Conservation (phyloP, 2,888 invertebrate genomes). For the Sminthurinus aureus region DNA sequence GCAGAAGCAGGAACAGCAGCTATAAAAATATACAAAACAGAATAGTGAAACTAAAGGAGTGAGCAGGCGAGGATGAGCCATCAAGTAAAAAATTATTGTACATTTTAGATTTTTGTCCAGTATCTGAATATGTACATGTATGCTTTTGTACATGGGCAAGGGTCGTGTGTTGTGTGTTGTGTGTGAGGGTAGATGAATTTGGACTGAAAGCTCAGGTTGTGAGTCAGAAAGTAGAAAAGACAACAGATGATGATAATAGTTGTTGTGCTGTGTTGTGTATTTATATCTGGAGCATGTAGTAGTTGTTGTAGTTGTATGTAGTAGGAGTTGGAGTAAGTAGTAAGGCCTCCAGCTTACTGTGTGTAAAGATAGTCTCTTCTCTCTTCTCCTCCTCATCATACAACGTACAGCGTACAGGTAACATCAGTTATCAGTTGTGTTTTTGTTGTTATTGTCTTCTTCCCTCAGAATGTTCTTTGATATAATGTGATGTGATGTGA, state of each 20-base stretch:
- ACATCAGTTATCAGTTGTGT: slow-evolving; percentile 21
- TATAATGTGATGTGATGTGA: neutral
- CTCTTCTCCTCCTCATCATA: neutral
- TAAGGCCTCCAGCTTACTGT: neutral
- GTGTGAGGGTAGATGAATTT: slow-evolving; percentile 15
- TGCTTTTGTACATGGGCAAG: neutral
- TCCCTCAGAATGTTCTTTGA: slow-evolving; percentile 9
- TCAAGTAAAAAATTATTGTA: neutral
- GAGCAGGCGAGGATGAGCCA: too few species aligned
- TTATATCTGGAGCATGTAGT: neutral
- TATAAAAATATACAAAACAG: neutral
- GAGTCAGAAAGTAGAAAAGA: slow-evolving; percentile 37
- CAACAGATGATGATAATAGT: slow-evolving; percentile 38
- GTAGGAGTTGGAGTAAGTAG: too few species aligned
- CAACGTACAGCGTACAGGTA: too few species aligned
- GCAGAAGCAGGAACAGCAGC: neutral
- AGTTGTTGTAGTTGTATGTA: too few species aligned
- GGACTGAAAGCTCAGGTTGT: slow-evolving; percentile 22
- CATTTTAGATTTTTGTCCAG: slow-evolving; percentile 3
- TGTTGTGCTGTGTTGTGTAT: neutral
- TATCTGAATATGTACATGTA: neutral
- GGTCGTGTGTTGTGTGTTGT: neutral
- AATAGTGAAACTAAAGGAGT: too few species aligned
- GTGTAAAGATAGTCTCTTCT: slow-evolving; percentile 4
- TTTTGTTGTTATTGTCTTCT: slow-evolving; percentile 24